Evolutionary conservation across 2,888 invertebrate genomes (phyloP).

Genomic region (Ichneumon xanthorius): DNA sequence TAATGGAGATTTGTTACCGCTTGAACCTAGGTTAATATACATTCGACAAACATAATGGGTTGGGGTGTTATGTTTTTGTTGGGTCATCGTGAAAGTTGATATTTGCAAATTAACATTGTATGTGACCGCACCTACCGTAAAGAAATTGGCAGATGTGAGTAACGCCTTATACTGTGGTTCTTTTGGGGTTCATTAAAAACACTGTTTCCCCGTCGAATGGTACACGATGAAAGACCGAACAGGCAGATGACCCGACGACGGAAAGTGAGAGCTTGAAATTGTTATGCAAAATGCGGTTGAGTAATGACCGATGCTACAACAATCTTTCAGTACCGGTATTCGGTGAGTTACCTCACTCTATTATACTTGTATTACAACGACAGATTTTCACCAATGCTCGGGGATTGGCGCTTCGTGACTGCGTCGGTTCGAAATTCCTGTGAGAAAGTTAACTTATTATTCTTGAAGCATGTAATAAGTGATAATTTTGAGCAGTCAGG

Average conservation of each 20-base stretch:
- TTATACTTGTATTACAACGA: constrained; percentile 59
- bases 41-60: not conserved
- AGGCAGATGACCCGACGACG: constrained; percentile 65
- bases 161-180: constrained; percentile 43
- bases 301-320: constrained; percentile 67
- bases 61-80: not conserved
- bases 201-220: constrained; percentile 14
- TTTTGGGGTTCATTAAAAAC: constrained; percentile 8
- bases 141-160: not conserved
- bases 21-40: too few relatives aligned
- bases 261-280: constrained; percentile 52
- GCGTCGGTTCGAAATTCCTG: constrained; percentile 3
- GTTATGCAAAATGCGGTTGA: constrained; percentile 76
- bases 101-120: not conserved
- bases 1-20: too few relatives aligned
- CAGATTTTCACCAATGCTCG: constrained; percentile 43
- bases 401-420: constrained; percentile 15
- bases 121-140: not conserved
- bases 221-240: constrained; percentile 26
- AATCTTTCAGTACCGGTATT: constrained; percentile 45
- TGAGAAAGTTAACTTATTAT: not conserved
- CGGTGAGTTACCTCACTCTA: constrained; percentile 65
- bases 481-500: not conserved
- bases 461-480: not conserved
- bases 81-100: constrained; percentile 18